Evolutionary conservation across 2,113 vertebrate species (phyloP), one percentile per base, ranked within the genome.

Genomic region (Calypte anna): DNA sequence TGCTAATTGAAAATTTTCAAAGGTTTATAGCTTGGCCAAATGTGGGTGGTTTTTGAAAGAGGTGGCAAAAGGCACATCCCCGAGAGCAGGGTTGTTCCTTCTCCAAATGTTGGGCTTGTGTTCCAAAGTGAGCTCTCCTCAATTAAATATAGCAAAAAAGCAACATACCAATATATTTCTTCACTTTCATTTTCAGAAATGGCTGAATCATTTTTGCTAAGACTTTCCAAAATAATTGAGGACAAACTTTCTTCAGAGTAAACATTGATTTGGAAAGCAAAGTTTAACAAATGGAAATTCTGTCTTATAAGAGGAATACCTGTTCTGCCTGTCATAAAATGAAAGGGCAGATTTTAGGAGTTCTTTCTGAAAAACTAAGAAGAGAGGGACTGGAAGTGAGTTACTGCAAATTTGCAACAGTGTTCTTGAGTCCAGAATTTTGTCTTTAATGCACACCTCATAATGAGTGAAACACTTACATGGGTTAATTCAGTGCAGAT

Each of bases 41-140:
- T 97, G 94, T 97, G 95, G 95, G 96, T 95, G 95, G 93, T 96
- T 96, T 97, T 96, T 96, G 87, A 96, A 94, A 92, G 91, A 88
- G 90, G 96, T 90, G 93, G 93, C 95, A 97, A 97, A 97, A 97
- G 96, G 95, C 94, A 69, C 92, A 96, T 96, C 96, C 95, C 53
- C 3, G 16, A 91, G 95, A 96, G 95, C 81, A 93, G 83, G 95
- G 95, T 93, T 91, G 93, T 95, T 76, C n/a, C 77, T 96, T 95
- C 94, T 91, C 95, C 94, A 97, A 96, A 96, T 95, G 93, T 94
- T 95, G 77, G 81, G 79, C 79, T 95, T 96, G 91, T 96, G 93
- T 97, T 96, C 93, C 91, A 88, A 90, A 88, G 79, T 90, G 92
- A 25, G 27, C 82, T 91, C 75, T 94, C 76, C 72, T 94, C 95